A percentile compares a stretch with the other conserved stretches of the same genome.
These are phyloP conservation scores for Arizona elegans DNA, from an alignment of 2,113 vertebrate genomes.

Conservation along the genomic window DNA sequence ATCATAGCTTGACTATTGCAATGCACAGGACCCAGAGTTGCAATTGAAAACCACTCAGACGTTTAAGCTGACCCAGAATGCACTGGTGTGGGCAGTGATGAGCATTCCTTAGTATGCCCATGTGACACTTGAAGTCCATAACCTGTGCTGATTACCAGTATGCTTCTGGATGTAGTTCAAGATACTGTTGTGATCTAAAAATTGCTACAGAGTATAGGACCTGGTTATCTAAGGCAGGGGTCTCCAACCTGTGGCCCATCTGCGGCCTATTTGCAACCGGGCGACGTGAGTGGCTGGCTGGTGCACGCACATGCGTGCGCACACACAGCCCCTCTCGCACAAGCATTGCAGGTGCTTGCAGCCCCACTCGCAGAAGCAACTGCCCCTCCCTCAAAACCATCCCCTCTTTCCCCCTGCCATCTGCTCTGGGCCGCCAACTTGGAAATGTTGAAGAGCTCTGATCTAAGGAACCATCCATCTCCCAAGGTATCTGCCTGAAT, in stretches of 20 bases:
- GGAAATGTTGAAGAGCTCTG: no score
- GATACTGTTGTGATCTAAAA: not conserved
- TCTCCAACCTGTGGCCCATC: no score
- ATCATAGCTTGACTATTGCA: not conserved
- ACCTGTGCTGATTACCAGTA: not conserved
- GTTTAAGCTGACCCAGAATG: not conserved
- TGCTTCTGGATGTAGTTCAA: not conserved
- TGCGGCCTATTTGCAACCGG: no score
- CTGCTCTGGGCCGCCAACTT: no score
- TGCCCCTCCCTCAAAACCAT: no score
- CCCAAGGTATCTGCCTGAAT: not conserved
- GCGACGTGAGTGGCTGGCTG: no score
- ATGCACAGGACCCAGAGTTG: not conserved
- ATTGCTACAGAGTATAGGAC: not conserved
- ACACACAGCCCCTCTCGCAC: no score
- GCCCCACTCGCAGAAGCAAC: no score
- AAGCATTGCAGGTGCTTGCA: no score
- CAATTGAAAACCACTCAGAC: not conserved
- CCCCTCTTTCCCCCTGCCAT: no score
- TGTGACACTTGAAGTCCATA: not conserved
- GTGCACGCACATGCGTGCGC: fast-evolving
- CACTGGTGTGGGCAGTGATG: not conserved
- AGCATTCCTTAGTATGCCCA: not conserved
- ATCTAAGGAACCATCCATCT: not conserved
- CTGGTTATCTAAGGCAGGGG: not conserved